These are phyloP conservation scores for Xenopus borealis DNA, from an alignment of 2,113 vertebrate genomes.

Conservation along the genomic window DNA sequence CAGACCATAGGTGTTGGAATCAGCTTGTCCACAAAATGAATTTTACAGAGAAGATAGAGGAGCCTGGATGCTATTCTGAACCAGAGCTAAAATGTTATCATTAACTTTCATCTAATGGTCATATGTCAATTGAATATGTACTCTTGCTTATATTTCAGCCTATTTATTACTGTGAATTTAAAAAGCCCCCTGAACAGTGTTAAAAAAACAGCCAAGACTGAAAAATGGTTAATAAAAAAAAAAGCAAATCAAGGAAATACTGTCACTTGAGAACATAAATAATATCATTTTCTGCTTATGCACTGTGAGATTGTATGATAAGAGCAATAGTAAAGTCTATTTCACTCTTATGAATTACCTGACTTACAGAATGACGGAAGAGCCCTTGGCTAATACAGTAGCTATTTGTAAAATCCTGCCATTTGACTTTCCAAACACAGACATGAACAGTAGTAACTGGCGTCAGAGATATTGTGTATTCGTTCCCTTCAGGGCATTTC, in stretches of 20 bases:
- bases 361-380: conserved; percentile 39
- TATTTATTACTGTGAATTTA: not conserved
- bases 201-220: conserved; percentile 24
- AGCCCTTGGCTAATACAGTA: conserved; percentile 40
- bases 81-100: not conserved
- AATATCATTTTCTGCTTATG: conserved; percentile 19
- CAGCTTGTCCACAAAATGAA: too few relatives aligned
- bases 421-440: conserved; percentile 56
- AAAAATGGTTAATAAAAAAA: conserved; percentile 18
- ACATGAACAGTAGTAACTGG: conserved; percentile 51
- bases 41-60: too few relatives aligned
- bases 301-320: conserved; percentile 37
- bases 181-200: not conserved
- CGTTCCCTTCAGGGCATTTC: conserved; percentile 51
- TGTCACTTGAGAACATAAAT: conserved; percentile 33
- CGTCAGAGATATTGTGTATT: conserved; percentile 50
- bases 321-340: conserved; percentile 23
- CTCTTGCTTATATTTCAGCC: not conserved
- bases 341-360: conserved; percentile 31
- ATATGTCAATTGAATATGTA: not conserved
- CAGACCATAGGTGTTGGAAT: too few relatives aligned
- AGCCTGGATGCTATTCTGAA: too few relatives aligned
- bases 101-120: not conserved
- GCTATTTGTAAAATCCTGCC: conserved; percentile 35
- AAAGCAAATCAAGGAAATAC: conserved; percentile 18